Evolutionary conservation across 2,113 vertebrate genomes (phyloP).

Genomic region (Chitala chitala): DNA sequence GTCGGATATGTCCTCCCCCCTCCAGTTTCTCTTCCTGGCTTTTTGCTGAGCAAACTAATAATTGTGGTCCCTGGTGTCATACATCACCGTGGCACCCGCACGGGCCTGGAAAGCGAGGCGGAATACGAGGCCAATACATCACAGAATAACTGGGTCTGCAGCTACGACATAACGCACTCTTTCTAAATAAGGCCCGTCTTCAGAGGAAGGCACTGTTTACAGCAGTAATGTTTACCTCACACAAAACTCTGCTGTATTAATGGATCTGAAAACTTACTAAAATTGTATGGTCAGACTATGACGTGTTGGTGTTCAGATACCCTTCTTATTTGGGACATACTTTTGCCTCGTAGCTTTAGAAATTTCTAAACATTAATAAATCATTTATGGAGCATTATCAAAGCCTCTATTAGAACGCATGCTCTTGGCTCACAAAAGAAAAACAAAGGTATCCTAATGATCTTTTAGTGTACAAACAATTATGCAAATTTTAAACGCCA

Average conservation of each 20-base stretch:
- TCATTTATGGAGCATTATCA: too few relatives aligned
- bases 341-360: too few relatives aligned
- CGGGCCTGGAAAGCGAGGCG: constrained; percentile 45
- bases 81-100: constrained; percentile 58
- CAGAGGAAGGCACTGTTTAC: neutral
- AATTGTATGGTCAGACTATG: neutral
- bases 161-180: neutral
- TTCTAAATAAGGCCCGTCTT: constrained; percentile 8
- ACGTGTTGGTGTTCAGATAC: too few relatives aligned
- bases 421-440: neutral
- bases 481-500: too few relatives aligned
- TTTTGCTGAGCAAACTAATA: constrained; percentile 56
- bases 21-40: constrained; percentile 35
- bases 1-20: constrained; percentile 19
- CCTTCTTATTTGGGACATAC: too few relatives aligned
- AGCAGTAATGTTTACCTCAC: too few relatives aligned
- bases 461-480: neutral
- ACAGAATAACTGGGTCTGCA: constrained; percentile 57
- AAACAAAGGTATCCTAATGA: constrained; percentile 1
- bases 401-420: neutral
- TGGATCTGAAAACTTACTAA: neutral
- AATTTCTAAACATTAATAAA: too few relatives aligned
- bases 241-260: neutral
- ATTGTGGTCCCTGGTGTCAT: constrained; percentile 37
- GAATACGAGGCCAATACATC: constrained; percentile 61